A percentile compares a stretch with the other conserved stretches of the same genome.
These are phyloP conservation scores for Priocnemis perturbator DNA, from an alignment of 2,888 invertebrate genomes.

Conservation along the genomic window DNA sequence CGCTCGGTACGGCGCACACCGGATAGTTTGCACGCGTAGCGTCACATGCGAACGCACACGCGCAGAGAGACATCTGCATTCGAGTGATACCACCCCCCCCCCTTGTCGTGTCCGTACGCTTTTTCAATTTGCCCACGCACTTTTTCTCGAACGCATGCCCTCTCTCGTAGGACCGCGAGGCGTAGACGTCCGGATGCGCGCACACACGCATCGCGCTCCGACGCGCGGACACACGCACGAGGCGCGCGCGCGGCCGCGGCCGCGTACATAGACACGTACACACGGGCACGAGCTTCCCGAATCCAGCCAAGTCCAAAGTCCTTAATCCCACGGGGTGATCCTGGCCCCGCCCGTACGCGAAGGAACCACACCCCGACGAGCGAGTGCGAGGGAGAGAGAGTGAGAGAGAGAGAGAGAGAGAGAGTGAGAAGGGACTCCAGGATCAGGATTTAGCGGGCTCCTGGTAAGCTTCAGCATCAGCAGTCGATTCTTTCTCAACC, in stretches of 20 bases:
- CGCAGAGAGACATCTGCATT: too few relatives aligned
- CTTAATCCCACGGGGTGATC: slow-evolving; percentile 64
- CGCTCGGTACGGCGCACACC: background rate
- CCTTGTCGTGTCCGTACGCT: too few relatives aligned
- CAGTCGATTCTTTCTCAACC: slow-evolving; percentile 14
- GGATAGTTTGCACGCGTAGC: too few relatives aligned
- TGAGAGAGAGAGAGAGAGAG: slow-evolving; percentile 31
- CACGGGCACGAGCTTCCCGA: slow-evolving; percentile 43
- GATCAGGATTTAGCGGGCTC: slow-evolving; percentile 52
- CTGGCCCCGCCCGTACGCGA: slow-evolving; percentile 58
- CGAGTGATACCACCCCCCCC: too few relatives aligned
- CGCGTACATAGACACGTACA: slow-evolving; percentile 5
- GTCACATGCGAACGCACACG: slow-evolving; percentile 10
- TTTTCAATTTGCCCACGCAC: too few relatives aligned
- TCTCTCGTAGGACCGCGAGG: slow-evolving; percentile 7
- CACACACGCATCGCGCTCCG: too few relatives aligned
- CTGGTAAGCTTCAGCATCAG: slow-evolving; percentile 50
- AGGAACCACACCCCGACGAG: slow-evolving; percentile 66
- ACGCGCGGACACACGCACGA: background rate
- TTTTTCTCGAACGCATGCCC: background rate
- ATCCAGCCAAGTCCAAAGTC: slow-evolving; percentile 62
- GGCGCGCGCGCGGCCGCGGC: background rate
- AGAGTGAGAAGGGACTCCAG: slow-evolving; percentile 32
- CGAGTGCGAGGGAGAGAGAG: slow-evolving; percentile 30
- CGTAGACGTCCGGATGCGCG: too few relatives aligned